These are phyloP conservation scores for Nesidiocoris tenuis DNA, from an alignment of 2,888 invertebrate genomes.

Conservation along the genomic window DNA sequence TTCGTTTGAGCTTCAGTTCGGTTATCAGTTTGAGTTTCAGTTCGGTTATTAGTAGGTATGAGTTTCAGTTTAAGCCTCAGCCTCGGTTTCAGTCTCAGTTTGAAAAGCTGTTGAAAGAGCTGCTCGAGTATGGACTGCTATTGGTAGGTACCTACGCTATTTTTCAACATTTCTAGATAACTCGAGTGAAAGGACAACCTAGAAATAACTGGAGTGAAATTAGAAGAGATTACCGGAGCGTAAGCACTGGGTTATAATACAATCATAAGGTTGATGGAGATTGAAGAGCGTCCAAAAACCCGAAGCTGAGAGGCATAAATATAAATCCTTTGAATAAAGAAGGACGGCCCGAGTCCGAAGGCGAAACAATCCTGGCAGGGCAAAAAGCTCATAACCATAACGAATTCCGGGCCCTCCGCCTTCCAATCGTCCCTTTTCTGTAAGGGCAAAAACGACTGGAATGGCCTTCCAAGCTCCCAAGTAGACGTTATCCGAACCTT, in stretches of 20 bases:
- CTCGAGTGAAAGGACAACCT: too few species aligned
- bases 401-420: not conserved
- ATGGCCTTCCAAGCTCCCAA: not conserved
- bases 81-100: too few species aligned
- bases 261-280: not conserved
- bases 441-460: not conserved
- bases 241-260: not conserved
- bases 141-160: too few species aligned
- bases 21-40: too few species aligned
- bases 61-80: too few species aligned
- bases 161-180: too few species aligned
- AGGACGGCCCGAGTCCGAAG: not conserved
- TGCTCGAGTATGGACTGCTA: too few species aligned
- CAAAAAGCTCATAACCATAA: not conserved
- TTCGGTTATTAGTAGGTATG: too few species aligned
- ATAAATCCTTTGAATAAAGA: not conserved
- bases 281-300: not conserved
- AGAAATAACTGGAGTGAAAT: not conserved
- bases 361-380: not conserved
- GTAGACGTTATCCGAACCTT: too few species aligned
- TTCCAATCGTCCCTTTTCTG: not conserved
- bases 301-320: not conserved
- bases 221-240: not conserved
- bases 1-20: too few species aligned
- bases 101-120: too few species aligned